phyloP scores from a whole-genome alignment of 1,140 invertebrate genomes.

The Agrypnia vestita region DNA sequence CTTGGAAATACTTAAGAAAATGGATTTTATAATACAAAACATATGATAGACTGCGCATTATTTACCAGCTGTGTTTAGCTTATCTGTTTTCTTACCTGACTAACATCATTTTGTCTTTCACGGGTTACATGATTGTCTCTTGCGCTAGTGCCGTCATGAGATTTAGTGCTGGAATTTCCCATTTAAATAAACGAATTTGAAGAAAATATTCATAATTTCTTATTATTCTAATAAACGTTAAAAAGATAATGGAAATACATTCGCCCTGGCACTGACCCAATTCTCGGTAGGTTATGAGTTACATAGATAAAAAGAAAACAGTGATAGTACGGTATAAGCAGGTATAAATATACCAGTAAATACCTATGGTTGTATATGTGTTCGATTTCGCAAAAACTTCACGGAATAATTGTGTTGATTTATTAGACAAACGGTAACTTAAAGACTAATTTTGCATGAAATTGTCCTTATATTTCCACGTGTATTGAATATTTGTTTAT shows the following conservation, averaged over 20 bases:
- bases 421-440: too few relatives aligned
- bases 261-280: conserved; percentile 31
- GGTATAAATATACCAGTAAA: too few relatives aligned
- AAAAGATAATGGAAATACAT: conserved; percentile 20
- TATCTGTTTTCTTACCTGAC: conserved; percentile 48
- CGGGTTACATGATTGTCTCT: conserved; percentile 38
- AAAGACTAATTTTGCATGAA: too few relatives aligned
- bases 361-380: too few relatives aligned
- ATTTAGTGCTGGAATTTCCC: conserved; percentile 47
- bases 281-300: neutral
- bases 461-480: too few relatives aligned
- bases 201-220: conserved; percentile 37
- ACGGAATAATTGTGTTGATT: too few relatives aligned
- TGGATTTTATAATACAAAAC: conserved; percentile 36
- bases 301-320: too few relatives aligned
- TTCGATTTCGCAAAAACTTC: too few relatives aligned
- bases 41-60: conserved; percentile 39
- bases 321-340: too few relatives aligned
- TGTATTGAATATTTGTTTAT: too few relatives aligned
- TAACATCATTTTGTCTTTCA: conserved; percentile 47
- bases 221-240: conserved; percentile 27
- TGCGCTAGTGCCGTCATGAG: conserved; percentile 3
- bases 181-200: conserved; percentile 46
- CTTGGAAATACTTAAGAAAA: neutral
- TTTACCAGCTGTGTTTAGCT: conserved; percentile 51